Percentiles rank a stretch among this genome's conserved stretches.
Conservation (phyloP, 2,113 vertebrate species). For the Equus quagga region DNA sequence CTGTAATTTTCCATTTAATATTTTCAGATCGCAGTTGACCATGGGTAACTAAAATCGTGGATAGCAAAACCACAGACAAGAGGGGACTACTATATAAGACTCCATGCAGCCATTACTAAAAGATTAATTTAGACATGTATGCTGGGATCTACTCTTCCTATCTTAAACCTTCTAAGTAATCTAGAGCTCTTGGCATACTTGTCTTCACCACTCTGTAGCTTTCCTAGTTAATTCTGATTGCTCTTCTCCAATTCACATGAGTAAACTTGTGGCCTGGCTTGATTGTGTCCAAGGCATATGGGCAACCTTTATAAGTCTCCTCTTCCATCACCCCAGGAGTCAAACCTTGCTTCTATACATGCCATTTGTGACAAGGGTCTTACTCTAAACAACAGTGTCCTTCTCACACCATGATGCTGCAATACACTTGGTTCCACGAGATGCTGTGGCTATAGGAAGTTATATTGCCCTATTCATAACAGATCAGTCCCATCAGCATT, state of each 20-base stretch:
- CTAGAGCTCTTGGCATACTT: background rate
- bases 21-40: too few relatives aligned
- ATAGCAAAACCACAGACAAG: too few relatives aligned
- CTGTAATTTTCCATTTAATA: too few relatives aligned
- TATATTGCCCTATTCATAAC: background rate
- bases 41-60: too few relatives aligned
- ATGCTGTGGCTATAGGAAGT: background rate
- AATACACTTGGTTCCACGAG: background rate
- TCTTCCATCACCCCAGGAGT: background rate
- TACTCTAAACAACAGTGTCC: background rate
- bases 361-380: background rate
- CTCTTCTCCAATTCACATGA: background rate
- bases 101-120: background rate
- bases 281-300: background rate
- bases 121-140: background rate
- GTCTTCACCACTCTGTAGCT: background rate
- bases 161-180: background rate
- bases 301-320: fast-evolving
- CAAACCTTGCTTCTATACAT: background rate
- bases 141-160: background rate
- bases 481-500: background rate
- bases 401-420: background rate
- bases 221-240: background rate
- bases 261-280: background rate
- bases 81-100: too few relatives aligned